These are phyloP conservation scores for Rhopalosiphum padi DNA, from an alignment of 1,140 invertebrate species.

Conservation along the genomic window DNA sequence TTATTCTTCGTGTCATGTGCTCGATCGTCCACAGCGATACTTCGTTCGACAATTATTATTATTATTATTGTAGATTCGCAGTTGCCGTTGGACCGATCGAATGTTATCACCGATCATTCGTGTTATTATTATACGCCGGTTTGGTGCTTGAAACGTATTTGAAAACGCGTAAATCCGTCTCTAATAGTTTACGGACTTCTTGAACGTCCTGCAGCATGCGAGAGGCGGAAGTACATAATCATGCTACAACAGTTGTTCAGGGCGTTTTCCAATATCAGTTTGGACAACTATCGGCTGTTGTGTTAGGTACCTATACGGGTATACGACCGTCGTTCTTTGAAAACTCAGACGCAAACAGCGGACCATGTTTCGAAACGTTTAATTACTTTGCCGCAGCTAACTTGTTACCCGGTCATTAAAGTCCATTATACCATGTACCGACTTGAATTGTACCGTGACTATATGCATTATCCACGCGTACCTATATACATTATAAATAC, in stretches of 20 bases:
- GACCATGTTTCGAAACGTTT: not conserved
- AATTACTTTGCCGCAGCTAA: constrained; percentile 4
- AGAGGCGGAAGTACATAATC: not conserved
- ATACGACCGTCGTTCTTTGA: not conserved
- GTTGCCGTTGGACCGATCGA: not conserved
- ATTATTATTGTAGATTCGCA: not conserved
- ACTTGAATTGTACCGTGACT: not conserved
- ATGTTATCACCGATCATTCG: not conserved
- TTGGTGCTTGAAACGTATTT: not conserved
- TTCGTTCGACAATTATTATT: too few species aligned
- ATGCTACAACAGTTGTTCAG: not conserved
- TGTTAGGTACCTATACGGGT: not conserved
- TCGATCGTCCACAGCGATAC: too few species aligned
- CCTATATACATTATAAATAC: not conserved
- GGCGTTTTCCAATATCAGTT: not conserved
- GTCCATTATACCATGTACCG: not conserved
- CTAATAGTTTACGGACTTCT: not conserved
- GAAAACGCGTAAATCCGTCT: not conserved
- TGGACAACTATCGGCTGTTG: not conserved
- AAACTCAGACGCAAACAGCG: not conserved
- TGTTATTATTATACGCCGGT: not conserved
- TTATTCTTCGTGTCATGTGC: too few species aligned
- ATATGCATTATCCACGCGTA: not conserved
- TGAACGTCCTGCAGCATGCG: not conserved
- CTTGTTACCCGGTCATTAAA: constrained; percentile 33